Conservation (phyloP, 2,888 invertebrate species). For the Lamellibrachia columna region DNA sequence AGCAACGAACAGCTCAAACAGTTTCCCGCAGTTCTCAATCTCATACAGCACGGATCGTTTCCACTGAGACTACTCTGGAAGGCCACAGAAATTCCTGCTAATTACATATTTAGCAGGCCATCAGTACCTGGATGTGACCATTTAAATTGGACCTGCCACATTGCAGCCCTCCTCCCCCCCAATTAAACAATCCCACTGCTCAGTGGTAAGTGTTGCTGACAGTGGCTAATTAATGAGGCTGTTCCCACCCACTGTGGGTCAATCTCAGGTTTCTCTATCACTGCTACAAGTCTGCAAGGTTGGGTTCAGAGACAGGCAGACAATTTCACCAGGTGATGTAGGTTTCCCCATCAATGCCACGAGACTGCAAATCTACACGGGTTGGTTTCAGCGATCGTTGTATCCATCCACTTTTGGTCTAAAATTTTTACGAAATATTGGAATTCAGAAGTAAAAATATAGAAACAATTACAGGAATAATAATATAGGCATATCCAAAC, state of each 20-base stretch:
- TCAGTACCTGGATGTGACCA: neutral
- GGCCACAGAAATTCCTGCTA: neutral
- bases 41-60: neutral
- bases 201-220: neutral
- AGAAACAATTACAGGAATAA: too few relatives aligned
- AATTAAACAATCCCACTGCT: neutral
- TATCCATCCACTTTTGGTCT: too few relatives aligned
- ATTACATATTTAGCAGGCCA: neutral
- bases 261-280: neutral
- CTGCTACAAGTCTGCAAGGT: neutral
- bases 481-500: too few relatives aligned
- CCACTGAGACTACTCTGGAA: neutral
- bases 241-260: neutral
- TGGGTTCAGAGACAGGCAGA: neutral
- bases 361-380: too few relatives aligned
- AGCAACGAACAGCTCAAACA: neutral
- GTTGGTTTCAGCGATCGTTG: too few relatives aligned
- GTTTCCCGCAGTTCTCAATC: neutral
- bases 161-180: neutral
- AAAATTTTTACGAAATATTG: too few relatives aligned
- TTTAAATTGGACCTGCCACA: neutral
- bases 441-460: too few relatives aligned
- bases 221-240: neutral
- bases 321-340: too few relatives aligned
- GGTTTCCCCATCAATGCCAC: too few relatives aligned